Conservation (phyloP, 2,888 invertebrate species). For the Cantharis rufa region DNA sequence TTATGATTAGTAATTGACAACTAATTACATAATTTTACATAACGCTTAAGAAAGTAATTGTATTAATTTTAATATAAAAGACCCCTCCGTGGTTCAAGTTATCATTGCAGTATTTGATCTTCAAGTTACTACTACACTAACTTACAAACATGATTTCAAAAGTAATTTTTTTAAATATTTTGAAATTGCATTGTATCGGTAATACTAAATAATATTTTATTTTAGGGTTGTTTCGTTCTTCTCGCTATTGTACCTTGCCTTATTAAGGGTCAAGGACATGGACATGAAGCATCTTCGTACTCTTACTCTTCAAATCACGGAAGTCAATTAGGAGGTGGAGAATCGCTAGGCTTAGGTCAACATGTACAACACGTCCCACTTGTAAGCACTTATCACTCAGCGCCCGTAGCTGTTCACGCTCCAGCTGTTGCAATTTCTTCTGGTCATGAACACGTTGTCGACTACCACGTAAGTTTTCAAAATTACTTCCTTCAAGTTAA, state of each 20-base stretch:
- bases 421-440: neutral
- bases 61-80: slow-evolving; percentile 3
- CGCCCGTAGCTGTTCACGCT: neutral
- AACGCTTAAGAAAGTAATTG: neutral
- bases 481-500: neutral
- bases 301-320: neutral
- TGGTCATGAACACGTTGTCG: slow-evolving; percentile 35
- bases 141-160: neutral
- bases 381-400: slow-evolving; percentile 26
- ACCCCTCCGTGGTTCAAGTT: neutral
- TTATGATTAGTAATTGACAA: neutral
- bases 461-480: slow-evolving; percentile 24
- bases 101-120: neutral
- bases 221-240: neutral
- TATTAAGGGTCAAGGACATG: neutral
- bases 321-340: neutral
- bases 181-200: too few species aligned
- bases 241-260: neutral
- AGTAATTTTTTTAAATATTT: neutral
- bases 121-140: neutral
- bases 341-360: neutral
- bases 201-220: neutral
- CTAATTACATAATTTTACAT: neutral
- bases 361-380: neutral
- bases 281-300: slow-evolving; percentile 39